Evolutionary conservation across 2,113 vertebrate species (phyloP), one percentile per base, ranked within the genome.

Genomic region (Piaya cayana): DNA sequence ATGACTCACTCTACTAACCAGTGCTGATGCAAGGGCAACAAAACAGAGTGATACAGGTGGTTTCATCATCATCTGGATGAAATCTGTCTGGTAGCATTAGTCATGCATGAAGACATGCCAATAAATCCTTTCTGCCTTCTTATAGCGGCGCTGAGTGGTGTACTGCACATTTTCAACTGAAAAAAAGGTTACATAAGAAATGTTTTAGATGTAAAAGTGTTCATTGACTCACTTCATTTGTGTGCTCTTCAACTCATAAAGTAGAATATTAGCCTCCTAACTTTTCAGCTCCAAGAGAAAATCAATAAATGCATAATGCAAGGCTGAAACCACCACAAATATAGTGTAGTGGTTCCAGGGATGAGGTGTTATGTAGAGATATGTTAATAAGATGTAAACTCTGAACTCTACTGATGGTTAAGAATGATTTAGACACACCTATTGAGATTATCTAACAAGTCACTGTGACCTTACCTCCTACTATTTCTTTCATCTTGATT

Each of bases 101-200:
- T 78, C 32, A 71, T 47, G 29, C 45, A 65, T 16, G 42, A 62
- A 56, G 34, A 49, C 26, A 21, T 26, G 37, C 26, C 45, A 71
- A 30, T 18, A 64, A 80, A 68, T 1, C 2, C 34, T 62, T 37
- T 23, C 64, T 36, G 32, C 8, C 42, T 52, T 37, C 32, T 25
- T 20, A 52, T 5, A 86, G 21, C 1, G 0, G 10, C 1, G 0
- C 21, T 52, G 39, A 11, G 30, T 80, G 20, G 5, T 37, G 11
- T 13, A n/a, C 19, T 50, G 36, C 2, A n/a, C 37, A 23, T 39
- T 65, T 60, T 43, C 30, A 53, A 9, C 17, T 36, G 12, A 32
- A 86, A 59, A 86, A 59, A 75, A 52, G 42, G 16, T 4, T 32
- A 21, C 25, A 36, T 60, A 60, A 74, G 45, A 60, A 74, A 53